phyloP scores from a whole-genome alignment of 2,888 invertebrate species.

The Dicyrtoma fusca region DNA sequence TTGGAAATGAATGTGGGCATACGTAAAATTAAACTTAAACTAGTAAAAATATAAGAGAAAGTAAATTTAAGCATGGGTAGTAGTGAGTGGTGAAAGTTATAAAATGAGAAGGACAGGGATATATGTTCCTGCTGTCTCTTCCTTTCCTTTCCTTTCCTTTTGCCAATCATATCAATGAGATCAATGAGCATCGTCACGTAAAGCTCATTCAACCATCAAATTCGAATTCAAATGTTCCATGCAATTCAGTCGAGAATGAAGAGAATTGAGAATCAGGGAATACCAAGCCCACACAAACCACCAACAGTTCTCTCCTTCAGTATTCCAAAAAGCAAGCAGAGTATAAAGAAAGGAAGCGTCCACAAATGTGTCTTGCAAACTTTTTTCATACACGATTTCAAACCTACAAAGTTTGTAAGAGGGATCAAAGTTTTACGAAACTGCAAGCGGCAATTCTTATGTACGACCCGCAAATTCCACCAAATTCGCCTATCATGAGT shows the following conservation, averaged over 20 bases:
- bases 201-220: constrained; percentile 31
- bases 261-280: neutral
- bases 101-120: neutral
- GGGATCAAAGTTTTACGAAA: neutral
- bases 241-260: neutral
- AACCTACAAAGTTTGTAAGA: too few species aligned
- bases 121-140: neutral
- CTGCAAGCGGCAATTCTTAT: neutral
- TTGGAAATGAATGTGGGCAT: too few species aligned
- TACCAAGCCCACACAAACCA: too few species aligned
- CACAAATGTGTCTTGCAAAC: too few species aligned
- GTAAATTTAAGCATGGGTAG: too few species aligned
- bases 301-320: neutral
- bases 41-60: neutral
- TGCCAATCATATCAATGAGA: constrained; percentile 33
- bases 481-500: too few species aligned
- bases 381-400: too few species aligned
- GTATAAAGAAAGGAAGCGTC: neutral
- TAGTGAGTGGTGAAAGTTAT: too few species aligned
- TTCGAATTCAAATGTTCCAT: constrained; percentile 9
- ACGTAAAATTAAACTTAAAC: neutral
- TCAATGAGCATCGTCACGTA: constrained; percentile 41
- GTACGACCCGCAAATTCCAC: too few species aligned
- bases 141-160: neutral
- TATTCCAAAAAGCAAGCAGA: constrained; percentile 3